Evolutionary conservation across 2,113 vertebrate genomes (phyloP).

Genomic region (Cariama cristata): DNA sequence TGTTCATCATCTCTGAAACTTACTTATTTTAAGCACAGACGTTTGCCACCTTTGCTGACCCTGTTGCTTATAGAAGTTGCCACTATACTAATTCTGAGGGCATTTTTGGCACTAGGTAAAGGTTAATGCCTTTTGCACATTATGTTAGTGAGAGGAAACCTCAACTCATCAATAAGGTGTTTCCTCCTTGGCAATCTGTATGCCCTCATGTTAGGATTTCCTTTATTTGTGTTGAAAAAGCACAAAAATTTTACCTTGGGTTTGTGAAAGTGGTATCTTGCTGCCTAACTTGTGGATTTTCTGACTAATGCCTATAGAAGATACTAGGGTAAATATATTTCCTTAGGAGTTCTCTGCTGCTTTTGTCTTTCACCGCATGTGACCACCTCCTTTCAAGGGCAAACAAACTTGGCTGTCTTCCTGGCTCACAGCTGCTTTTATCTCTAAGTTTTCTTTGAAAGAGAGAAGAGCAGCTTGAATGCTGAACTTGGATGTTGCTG

Average conservation of each 20-base stretch:
- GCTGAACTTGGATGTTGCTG: neutral
- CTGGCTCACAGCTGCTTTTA: slow-evolving; percentile 35
- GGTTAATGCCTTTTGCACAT: neutral
- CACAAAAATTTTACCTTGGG: neutral
- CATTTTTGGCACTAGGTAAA: neutral
- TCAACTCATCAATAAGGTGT: neutral
- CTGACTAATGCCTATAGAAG: neutral
- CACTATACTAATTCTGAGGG: neutral
- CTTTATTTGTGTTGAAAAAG: neutral
- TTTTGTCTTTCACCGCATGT: neutral
- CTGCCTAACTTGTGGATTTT: neutral
- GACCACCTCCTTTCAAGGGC: slow-evolving; percentile 44
- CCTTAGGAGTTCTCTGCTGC: neutral
- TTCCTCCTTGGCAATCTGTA: neutral
- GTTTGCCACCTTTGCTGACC: neutral
- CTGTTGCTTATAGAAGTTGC: neutral
- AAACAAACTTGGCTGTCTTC: slow-evolving; percentile 48
- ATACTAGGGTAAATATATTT: neutral
- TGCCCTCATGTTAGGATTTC: neutral
- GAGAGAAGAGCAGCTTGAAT: slow-evolving; percentile 37
- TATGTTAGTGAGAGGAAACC: neutral
- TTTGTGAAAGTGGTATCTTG: neutral
- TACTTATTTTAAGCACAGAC: neutral
- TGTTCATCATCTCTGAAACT: neutral
- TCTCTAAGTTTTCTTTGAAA: slow-evolving; percentile 56